Conservation (phyloP, 1,140 invertebrate species). For the Carcinoscorpius rotundicauda region DNA sequence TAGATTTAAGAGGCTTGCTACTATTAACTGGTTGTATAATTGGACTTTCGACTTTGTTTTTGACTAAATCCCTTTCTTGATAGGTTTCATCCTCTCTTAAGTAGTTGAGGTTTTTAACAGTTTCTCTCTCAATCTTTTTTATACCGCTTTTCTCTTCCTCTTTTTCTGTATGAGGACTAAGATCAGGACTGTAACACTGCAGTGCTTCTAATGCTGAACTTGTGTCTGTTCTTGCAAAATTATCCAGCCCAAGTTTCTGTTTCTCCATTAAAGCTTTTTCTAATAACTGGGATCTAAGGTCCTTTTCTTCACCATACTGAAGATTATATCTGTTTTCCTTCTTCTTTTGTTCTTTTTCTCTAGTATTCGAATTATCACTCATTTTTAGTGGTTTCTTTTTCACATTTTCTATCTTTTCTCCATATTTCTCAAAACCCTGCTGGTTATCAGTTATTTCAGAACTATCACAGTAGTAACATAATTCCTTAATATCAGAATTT, state of each 20-base stretch:
- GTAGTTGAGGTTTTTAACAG: not conserved
- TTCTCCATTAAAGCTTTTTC: slow-evolving; percentile 2
- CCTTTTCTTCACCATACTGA: not conserved
- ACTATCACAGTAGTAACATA: no score
- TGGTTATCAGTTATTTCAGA: no score
- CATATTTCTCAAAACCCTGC: no score
- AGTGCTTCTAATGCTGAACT: slow-evolving; percentile 1
- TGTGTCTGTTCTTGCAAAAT: not conserved
- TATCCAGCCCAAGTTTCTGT: slow-evolving; percentile 1
- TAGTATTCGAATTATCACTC: no score
- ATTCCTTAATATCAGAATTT: no score
- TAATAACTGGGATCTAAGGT: slow-evolving; percentile 1
- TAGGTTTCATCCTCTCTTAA: not conserved
- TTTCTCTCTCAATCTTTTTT: not conserved
- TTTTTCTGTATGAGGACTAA: not conserved
- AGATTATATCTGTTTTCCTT: not conserved
- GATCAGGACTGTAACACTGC: not conserved
- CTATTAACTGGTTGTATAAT: not conserved
- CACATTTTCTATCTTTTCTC: no score
- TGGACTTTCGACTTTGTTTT: no score
- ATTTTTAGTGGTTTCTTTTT: no score
- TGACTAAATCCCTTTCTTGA: not conserved
- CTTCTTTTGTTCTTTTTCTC: not conserved
- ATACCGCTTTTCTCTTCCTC: not conserved
- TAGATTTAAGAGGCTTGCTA: slow-evolving; percentile 1